Evolutionary conservation across 2,113 vertebrate genomes (phyloP).

Genomic region (Peromyscus maniculatus): DNA sequence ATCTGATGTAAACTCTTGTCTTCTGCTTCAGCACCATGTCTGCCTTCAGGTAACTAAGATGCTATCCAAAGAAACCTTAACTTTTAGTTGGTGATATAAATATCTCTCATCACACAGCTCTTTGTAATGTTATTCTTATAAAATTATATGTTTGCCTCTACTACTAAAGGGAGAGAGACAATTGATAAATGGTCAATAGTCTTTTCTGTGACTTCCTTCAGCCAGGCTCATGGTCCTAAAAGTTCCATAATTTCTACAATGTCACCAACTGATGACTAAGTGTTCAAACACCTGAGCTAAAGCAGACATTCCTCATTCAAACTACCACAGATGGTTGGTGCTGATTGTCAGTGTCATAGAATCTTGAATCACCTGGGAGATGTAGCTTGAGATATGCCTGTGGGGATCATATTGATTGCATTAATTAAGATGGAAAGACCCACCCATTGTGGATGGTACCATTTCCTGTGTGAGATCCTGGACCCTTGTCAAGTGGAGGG

Average conservation of each 20-base stretch:
- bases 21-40: not conserved
- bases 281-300: not conserved
- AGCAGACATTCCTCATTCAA: not conserved
- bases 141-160: not conserved
- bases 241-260: not conserved
- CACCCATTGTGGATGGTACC: not conserved
- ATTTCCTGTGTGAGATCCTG: not conserved
- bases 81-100: not conserved
- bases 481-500: not conserved
- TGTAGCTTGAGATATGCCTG: too few relatives aligned
- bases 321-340: not conserved
- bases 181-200: not conserved
- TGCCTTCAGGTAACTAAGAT: not conserved
- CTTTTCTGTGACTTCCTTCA: not conserved
- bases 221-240: not conserved
- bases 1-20: not conserved
- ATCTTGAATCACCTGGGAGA: too few relatives aligned
- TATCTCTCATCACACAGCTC: not conserved
- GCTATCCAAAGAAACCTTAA: not conserved
- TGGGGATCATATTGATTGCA: not conserved
- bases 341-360: not conserved
- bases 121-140: not conserved
- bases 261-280: not conserved
- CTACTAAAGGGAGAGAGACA: not conserved
- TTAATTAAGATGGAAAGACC: not conserved